phyloP scores from a whole-genome alignment of 2,797 vertebrate species.

The Enteromius afrohamiltoni region DNA sequence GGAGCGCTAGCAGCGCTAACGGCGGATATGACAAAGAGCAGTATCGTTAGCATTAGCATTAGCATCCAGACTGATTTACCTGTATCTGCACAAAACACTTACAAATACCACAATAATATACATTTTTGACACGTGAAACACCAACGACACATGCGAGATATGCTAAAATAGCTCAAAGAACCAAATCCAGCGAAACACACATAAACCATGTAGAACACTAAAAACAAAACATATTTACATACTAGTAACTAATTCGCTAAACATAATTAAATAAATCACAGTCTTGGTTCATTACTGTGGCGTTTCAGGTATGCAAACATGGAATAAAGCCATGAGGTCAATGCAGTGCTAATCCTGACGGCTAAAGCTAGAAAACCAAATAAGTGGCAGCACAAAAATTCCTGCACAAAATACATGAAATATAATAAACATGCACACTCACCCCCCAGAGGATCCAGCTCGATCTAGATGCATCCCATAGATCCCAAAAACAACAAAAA shows the following conservation, averaged over 20 bases:
- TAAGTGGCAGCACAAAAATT: constrained; percentile 43
- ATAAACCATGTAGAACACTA: no score
- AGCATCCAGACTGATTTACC: constrained; percentile 11
- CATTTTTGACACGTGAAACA: neutral
- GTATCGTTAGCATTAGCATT: constrained; percentile 44
- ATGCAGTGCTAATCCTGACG: constrained; percentile 23
- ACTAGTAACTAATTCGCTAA: neutral
- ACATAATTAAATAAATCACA: neutral
- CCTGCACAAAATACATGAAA: constrained; percentile 29
- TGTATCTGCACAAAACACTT: neutral
- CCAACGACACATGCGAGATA: neutral
- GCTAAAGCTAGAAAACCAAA: constrained; percentile 33
- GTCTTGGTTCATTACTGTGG: no score
- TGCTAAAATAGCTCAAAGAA: neutral
- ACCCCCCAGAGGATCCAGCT: constrained; percentile 58
- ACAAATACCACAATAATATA: neutral
- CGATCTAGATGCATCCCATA: constrained; percentile 67
- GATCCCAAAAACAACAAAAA: constrained; percentile 52
- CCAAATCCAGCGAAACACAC: neutral
- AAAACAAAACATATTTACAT: neutral
- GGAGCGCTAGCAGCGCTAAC: constrained; percentile 19
- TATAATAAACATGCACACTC: constrained; percentile 36
- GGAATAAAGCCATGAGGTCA: constrained; percentile 7
- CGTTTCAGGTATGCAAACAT: neutral
- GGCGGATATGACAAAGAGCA: constrained; percentile 39